Conservation (phyloP, 2,888 invertebrate species). For the Andrena bicolor region DNA sequence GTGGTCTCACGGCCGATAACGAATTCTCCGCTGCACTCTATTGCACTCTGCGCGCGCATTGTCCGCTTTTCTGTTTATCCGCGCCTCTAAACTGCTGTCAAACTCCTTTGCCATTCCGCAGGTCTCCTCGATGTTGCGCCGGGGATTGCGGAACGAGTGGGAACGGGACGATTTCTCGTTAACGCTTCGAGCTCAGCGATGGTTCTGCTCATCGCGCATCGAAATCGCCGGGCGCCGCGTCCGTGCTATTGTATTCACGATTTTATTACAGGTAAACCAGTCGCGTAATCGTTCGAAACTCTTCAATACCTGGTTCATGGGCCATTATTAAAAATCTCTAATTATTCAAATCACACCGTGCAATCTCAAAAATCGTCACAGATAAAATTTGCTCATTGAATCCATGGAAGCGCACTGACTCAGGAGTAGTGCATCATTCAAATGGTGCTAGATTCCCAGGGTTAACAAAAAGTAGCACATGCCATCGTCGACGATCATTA, state of each 20-base stretch:
- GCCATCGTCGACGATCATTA: slow-evolving; percentile 1
- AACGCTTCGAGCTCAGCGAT: not conserved
- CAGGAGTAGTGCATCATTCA: not conserved
- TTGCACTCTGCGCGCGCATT: not conserved
- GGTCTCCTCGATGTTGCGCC: not conserved
- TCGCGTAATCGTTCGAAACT: too few species aligned
- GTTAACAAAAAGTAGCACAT: slow-evolving; percentile 1
- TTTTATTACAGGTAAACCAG: too few species aligned
- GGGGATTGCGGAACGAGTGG: not conserved
- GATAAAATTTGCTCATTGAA: not conserved
- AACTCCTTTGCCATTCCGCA: not conserved
- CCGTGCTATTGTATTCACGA: too few species aligned
- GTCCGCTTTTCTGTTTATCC: slow-evolving; percentile 1
- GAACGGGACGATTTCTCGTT: not conserved
- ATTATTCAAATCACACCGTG: too few species aligned
- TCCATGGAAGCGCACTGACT: too few species aligned
- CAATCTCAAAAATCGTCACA: too few species aligned
- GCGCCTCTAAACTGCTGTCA: not conserved
- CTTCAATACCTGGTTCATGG: too few species aligned
- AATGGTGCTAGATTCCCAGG: not conserved
- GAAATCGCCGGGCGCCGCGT: too few species aligned
- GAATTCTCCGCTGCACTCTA: slow-evolving; percentile 27
- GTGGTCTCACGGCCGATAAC: slow-evolving; percentile 36
- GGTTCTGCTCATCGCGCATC: too few species aligned
- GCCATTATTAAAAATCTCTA: too few species aligned